Percentiles rank a stretch among this genome's conserved stretches.
Conservation (phyloP, 2,113 vertebrate genomes). For the Cyanoramphus novaezelandiae region DNA sequence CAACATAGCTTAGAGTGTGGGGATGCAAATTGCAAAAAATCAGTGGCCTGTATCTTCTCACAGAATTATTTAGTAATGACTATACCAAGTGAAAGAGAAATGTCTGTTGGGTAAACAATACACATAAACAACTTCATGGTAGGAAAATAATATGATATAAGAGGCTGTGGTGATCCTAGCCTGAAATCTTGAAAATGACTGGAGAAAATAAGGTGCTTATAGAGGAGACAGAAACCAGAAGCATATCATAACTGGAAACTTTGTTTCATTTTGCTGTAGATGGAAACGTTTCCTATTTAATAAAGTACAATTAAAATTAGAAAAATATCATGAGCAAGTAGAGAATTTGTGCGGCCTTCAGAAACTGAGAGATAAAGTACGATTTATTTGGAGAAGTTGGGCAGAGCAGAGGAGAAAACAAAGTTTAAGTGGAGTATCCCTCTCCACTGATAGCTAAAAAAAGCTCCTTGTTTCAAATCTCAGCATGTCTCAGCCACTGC, state of each 20-base stretch:
- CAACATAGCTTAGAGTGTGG: conserved; percentile 65
- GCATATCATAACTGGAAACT: not conserved
- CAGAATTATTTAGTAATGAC: conserved; percentile 72
- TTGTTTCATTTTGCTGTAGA: not conserved
- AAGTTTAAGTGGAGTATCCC: not conserved
- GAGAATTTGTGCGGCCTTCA: not conserved
- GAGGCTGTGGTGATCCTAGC: conserved; percentile 22
- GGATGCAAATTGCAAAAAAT: conserved; percentile 76
- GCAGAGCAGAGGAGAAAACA: not conserved
- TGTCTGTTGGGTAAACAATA: conserved; percentile 54
- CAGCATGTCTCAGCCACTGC: not conserved
- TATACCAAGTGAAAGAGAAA: conserved; percentile 63
- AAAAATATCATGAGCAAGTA: not conserved
- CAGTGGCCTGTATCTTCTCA: conserved; percentile 80
- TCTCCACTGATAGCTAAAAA: not conserved
- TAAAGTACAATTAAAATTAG: not conserved
- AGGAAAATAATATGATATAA: conserved; percentile 42
- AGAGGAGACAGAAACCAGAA: not conserved
- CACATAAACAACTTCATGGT: conserved; percentile 39
- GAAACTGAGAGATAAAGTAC: not conserved
- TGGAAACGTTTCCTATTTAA: not conserved
- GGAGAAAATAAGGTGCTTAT: conserved; percentile 33
- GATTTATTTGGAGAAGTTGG: not conserved
- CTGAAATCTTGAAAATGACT: conserved; percentile 54
- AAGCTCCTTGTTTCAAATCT: not conserved